phyloP scores from a whole-genome alignment of 2,113 vertebrate genomes.

The Sander vitreus region DNA sequence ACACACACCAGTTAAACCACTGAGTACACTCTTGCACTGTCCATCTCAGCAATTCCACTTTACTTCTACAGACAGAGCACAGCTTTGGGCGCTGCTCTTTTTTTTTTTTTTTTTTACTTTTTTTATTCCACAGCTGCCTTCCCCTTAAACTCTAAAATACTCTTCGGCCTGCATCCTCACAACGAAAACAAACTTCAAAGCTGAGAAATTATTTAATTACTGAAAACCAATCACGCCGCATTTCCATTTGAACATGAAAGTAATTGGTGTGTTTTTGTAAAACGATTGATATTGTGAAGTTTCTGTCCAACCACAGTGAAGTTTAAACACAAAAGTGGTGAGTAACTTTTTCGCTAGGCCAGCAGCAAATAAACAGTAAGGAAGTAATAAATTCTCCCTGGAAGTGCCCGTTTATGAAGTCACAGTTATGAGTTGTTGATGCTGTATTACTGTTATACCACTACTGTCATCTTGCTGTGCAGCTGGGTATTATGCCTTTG shows the following conservation, averaged over 20 bases:
- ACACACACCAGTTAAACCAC: no score
- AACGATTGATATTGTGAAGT: constrained; percentile 34
- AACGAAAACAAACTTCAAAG: constrained; percentile 53
- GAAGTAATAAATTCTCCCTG: constrained; percentile 40
- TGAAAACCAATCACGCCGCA: constrained; percentile 44
- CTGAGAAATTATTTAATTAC: constrained; percentile 41
- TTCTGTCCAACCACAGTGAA: constrained; percentile 20
- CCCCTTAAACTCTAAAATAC: constrained; percentile 16
- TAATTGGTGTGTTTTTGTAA: constrained; percentile 26
- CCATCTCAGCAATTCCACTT: constrained; percentile 66
- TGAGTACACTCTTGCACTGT: constrained; percentile 12
- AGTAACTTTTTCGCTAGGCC: not conserved
- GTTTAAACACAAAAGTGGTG: constrained; percentile 24
- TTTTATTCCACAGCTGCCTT: constrained; percentile 33
- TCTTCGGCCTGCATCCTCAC: constrained; percentile 15
- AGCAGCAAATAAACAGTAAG: constrained; percentile 45
- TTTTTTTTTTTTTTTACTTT: not conserved
- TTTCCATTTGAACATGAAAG: constrained; percentile 53
- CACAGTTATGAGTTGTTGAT: constrained; percentile 37
- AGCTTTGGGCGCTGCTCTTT: constrained; percentile 22
- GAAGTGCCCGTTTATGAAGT: constrained; percentile 44
- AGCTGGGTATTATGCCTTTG: constrained; percentile 16
- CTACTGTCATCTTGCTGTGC: constrained; percentile 35
- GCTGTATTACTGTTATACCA: constrained; percentile 8
- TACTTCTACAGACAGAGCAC: constrained; percentile 45